phyloP scores from a whole-genome alignment of 1,140 invertebrate genomes.

The Onthophagus taurus region DNA sequence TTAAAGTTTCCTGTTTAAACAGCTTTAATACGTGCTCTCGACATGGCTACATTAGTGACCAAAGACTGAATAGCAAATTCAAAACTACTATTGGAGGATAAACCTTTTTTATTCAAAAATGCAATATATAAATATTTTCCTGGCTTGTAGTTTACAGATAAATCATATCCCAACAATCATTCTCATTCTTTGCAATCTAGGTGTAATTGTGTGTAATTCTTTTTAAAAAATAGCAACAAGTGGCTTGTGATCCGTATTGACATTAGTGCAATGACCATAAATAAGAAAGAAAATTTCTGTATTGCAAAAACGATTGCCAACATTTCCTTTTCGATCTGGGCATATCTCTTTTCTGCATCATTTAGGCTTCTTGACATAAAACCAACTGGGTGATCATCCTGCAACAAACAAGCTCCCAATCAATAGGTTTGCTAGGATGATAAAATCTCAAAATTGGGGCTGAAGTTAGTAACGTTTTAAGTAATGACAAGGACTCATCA shows the following conservation, averaged over 20 bases:
- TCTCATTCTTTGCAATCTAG: too few relatives aligned
- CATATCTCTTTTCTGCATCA: constrained; percentile 24
- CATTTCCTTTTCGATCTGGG: constrained; percentile 40
- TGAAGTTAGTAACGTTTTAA: constrained; percentile 1
- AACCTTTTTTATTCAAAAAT: too few relatives aligned
- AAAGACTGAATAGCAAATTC: too few relatives aligned
- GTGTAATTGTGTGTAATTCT: too few relatives aligned
- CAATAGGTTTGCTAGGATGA: constrained; percentile 20
- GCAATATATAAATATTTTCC: too few relatives aligned
- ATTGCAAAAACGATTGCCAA: constrained; percentile 34
- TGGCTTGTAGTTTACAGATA: too few relatives aligned
- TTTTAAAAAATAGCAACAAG: too few relatives aligned
- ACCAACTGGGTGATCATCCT: constrained; percentile 31
- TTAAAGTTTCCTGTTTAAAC: too few relatives aligned
- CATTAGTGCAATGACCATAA: constrained; percentile 25
- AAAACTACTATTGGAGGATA: too few relatives aligned
- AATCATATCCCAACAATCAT: too few relatives aligned
- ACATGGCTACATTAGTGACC: too few relatives aligned
- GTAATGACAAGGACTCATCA: neutral
- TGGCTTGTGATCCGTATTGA: constrained; percentile 37
- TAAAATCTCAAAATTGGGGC: constrained; percentile 20
- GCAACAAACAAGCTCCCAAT: constrained; percentile 30
- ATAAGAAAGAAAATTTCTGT: constrained; percentile 34
- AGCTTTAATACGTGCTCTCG: too few relatives aligned
- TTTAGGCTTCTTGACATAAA: constrained; percentile 27